phyloP scores from a whole-genome alignment of 2,888 invertebrate species.

The Pristionchus maxplancki region DNA sequence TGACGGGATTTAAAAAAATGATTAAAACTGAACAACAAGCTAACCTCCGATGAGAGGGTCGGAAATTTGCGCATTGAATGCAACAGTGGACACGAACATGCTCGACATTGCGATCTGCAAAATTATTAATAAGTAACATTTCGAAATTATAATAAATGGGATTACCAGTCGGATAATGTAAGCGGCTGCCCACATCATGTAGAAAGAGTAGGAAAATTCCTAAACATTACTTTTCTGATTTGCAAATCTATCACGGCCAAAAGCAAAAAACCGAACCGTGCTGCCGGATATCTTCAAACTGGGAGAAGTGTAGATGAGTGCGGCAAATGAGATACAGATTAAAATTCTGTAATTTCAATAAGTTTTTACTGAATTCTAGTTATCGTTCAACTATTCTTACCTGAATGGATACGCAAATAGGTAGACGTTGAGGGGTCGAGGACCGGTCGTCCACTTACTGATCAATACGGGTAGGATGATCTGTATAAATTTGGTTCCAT shows the following conservation, averaged over 20 bases:
- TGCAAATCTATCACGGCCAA: too few species aligned
- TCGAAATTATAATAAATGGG: too few species aligned
- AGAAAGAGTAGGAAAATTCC: conserved; percentile 80
- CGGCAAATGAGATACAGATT: conserved; percentile 89
- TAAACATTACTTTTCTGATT: too few species aligned
- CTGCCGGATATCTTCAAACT: too few species aligned
- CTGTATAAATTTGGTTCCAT: too few species aligned
- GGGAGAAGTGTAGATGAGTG: conserved; percentile 90
- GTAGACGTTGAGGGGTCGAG: conserved; percentile 90
- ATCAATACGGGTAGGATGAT: conserved; percentile 91
- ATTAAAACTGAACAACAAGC: too few species aligned
- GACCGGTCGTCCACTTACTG: conserved; percentile 89
- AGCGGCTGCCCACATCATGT: conserved; percentile 85
- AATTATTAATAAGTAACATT: neutral
- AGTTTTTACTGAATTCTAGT: neutral
- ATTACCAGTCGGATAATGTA: conserved; percentile 92
- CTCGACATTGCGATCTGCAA: conserved; percentile 90
- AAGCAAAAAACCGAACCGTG: too few species aligned
- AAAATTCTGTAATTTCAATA: too few species aligned
- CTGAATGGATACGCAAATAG: conserved; percentile 87
- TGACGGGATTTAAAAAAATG: too few species aligned
- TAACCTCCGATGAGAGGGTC: conserved; percentile 91
- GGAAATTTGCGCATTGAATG: conserved; percentile 96
- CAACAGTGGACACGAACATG: conserved; percentile 98
- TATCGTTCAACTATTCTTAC: too few species aligned